These are phyloP conservation scores for Anguilla rostrata DNA, from an alignment of 2,113 vertebrate species.

Conservation along the genomic window DNA sequence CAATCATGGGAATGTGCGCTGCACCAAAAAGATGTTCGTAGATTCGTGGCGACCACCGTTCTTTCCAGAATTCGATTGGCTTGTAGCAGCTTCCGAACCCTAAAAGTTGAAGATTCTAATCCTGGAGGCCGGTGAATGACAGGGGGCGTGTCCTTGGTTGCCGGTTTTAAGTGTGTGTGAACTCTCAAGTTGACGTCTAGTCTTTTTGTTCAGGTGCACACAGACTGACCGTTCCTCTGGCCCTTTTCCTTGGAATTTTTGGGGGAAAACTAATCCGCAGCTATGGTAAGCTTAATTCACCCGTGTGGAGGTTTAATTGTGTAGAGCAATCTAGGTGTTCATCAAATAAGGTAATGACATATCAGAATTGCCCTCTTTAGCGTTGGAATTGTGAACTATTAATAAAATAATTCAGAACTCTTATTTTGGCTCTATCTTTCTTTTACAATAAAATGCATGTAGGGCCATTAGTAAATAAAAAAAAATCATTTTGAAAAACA, in stretches of 20 bases:
- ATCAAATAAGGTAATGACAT: neutral
- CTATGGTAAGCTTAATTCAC: constrained; percentile 69
- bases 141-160: constrained; percentile 65
- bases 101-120: constrained; percentile 79
- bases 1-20: constrained; percentile 10
- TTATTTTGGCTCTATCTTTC: neutral
- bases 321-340: neutral
- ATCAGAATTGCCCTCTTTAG: neutral
- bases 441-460: neutral
- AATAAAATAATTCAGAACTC: constrained; percentile 14
- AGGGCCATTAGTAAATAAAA: neutral
- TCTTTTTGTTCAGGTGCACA: constrained; percentile 73
- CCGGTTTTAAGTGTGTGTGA: constrained; percentile 72
- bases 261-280: constrained; percentile 66
- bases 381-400: neutral
- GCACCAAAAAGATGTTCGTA: neutral
- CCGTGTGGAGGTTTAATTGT: neutral
- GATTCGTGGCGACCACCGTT: constrained; percentile 33
- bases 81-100: constrained; percentile 61
- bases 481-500: neutral
- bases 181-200: constrained; percentile 71
- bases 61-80: constrained; percentile 65
- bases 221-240: constrained; percentile 73
- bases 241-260: constrained; percentile 69
- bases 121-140: constrained; percentile 64